These are phyloP conservation scores for Dallia pectoralis DNA, from an alignment of 2,797 vertebrate genomes.

Conservation along the genomic window DNA sequence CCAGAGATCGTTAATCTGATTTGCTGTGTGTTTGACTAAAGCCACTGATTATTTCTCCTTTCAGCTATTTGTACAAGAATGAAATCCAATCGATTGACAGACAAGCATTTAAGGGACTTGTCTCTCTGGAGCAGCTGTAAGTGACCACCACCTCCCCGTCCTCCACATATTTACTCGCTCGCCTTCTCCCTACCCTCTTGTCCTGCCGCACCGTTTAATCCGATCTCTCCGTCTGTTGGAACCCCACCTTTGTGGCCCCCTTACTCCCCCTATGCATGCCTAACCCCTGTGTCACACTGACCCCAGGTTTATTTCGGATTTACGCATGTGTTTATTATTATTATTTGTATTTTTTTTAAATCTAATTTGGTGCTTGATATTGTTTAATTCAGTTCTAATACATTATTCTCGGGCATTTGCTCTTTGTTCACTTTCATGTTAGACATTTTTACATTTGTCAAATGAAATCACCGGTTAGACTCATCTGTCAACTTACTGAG, in stretches of 20 bases:
- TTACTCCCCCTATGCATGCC: constrained; percentile 49
- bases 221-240: neutral
- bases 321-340: neutral
- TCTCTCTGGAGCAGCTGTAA: constrained; percentile 99
- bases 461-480: neutral
- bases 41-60: constrained; percentile 90
- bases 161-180: constrained; percentile 57
- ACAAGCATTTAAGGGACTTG: constrained; percentile 99
- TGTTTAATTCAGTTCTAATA: neutral
- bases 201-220: constrained; percentile 28
- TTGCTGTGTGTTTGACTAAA: constrained; percentile 75
- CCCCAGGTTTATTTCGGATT: too few species aligned
- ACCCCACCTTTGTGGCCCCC: constrained; percentile 42
- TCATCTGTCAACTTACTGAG: neutral
- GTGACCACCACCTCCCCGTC: constrained; percentile 72
- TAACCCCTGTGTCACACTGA: constrained; percentile 42
- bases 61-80: constrained; percentile 99
- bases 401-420: neutral
- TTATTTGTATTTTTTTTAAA: too few species aligned
- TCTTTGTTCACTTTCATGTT: neutral
- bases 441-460: neutral
- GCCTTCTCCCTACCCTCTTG: constrained; percentile 43
- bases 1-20: constrained; percentile 42
- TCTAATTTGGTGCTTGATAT: neutral
- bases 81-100: constrained; percentile 99